Evolutionary conservation across 2,888 invertebrate species (phyloP).

Genomic region (Timandra comae): DNA sequence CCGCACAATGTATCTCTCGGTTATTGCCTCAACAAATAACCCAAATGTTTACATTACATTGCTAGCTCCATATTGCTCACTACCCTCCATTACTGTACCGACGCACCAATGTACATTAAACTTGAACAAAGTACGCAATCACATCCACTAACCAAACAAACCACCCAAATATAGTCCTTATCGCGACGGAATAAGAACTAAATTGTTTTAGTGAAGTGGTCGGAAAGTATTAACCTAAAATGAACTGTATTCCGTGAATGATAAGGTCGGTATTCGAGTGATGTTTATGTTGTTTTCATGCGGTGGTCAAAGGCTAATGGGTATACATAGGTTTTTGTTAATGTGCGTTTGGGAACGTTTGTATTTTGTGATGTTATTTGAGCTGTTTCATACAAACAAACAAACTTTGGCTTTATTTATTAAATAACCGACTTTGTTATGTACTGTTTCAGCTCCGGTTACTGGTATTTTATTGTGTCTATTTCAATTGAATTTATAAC

Average conservation of each 20-base stretch:
- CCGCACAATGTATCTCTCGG: background rate
- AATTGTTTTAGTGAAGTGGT: too few relatives aligned
- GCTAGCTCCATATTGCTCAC: conserved; percentile 7
- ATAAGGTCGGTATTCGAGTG: conserved; percentile 29
- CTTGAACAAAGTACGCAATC: conserved; percentile 16
- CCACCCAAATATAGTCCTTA: background rate
- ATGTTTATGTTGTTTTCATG: conserved; percentile 23
- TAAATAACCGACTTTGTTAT: too few relatives aligned
- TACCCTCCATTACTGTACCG: conserved; percentile 9
- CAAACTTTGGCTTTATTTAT: too few relatives aligned
- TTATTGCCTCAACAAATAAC: background rate
- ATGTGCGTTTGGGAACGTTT: too few relatives aligned
- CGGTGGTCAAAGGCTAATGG: conserved; percentile 17
- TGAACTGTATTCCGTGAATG: conserved; percentile 14
- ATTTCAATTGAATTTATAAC: too few relatives aligned
- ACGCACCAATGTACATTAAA: conserved; percentile 20
- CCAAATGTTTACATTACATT: conserved; percentile 6
- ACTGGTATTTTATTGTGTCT: too few relatives aligned
- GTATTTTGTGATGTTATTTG: too few relatives aligned
- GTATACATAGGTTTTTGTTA: conserved; percentile 7
- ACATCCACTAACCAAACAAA: conserved; percentile 2
- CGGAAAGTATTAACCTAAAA: conserved; percentile 6
- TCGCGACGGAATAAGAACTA: conserved; percentile 1
- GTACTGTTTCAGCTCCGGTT: too few relatives aligned
- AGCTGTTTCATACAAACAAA: too few relatives aligned